Evolutionary conservation across 2,113 vertebrate genomes (phyloP).

Genomic region (Bungarus multicinctus): DNA sequence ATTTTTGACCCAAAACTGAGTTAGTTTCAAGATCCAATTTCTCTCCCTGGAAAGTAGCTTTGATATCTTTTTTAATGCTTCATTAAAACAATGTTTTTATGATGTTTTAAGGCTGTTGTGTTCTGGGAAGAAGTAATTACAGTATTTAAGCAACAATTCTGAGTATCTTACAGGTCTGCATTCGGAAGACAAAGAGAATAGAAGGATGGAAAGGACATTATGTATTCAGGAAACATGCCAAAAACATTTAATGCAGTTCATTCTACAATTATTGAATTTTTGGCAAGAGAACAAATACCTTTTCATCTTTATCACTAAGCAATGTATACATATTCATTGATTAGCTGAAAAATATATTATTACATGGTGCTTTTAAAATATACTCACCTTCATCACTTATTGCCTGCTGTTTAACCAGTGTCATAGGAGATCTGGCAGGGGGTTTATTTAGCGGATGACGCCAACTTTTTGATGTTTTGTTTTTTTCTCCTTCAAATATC

Average conservation of each 20-base stretch:
- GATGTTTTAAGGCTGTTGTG: not conserved
- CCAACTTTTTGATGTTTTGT: constrained; percentile 72
- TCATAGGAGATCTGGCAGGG: constrained; percentile 85
- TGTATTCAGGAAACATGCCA: constrained; percentile 7
- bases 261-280: not conserved
- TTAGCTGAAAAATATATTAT: not conserved
- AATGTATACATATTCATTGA: not conserved
- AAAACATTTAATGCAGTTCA: constrained; percentile 20
- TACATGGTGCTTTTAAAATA: not conserved
- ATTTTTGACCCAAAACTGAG: not conserved
- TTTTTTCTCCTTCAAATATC: constrained; percentile 52
- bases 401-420: constrained; percentile 86
- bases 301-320: not conserved
- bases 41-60: not conserved
- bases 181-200: constrained; percentile 28
- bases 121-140: constrained; percentile 3
- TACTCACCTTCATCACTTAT: constrained; percentile 85
- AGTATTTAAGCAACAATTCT: not conserved
- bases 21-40: not conserved
- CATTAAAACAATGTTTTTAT: not conserved
- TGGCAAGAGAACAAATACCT: constrained; percentile 1
- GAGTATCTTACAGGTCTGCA: constrained; percentile 18
- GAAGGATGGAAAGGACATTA: not conserved
- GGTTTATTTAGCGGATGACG: constrained; percentile 76
- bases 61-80: not conserved